Evolutionary conservation across 2,797 vertebrate genomes (phyloP).

Genomic region (Cirrhinus mrigala): DNA sequence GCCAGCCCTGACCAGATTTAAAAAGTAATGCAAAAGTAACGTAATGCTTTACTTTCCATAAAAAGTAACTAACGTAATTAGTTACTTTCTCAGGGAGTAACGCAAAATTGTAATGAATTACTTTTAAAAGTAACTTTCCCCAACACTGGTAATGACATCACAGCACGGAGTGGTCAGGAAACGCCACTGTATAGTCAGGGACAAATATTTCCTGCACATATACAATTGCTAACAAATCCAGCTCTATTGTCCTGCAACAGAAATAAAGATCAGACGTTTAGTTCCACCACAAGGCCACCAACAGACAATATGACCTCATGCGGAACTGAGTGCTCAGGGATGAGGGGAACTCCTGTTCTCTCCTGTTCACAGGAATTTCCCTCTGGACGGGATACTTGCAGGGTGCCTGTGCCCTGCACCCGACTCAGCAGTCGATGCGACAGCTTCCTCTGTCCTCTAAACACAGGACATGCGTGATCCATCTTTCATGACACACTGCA

Average conservation of each 20-base stretch:
- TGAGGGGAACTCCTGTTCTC: constrained; percentile 45
- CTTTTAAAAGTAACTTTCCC: too few species aligned
- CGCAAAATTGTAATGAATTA: too few species aligned
- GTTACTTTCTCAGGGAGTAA: too few species aligned
- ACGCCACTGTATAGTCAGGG: constrained; percentile 32
- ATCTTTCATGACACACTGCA: not conserved
- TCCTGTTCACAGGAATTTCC: constrained; percentile 34
- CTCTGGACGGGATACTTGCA: constrained; percentile 48
- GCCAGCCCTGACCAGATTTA: too few species aligned
- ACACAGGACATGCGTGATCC: not conserved
- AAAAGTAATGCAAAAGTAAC: too few species aligned
- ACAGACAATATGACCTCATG: constrained; percentile 51
- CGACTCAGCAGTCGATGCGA: not conserved
- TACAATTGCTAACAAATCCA: constrained; percentile 43
- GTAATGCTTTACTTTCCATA: too few species aligned
- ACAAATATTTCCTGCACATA: constrained; percentile 59
- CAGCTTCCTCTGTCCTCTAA: constrained; percentile 6
- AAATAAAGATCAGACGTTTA: constrained; percentile 31
- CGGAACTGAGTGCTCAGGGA: constrained; percentile 8
- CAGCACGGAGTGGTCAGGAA: constrained; percentile 20
- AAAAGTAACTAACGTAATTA: too few species aligned
- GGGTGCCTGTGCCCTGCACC: constrained; percentile 34
- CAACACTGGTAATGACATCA: not conserved
- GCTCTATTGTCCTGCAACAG: constrained; percentile 43
- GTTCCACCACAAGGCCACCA: constrained; percentile 27